Conservation (phyloP, 1,140 invertebrate genomes). For the Trichonephila clavipes region DNA sequence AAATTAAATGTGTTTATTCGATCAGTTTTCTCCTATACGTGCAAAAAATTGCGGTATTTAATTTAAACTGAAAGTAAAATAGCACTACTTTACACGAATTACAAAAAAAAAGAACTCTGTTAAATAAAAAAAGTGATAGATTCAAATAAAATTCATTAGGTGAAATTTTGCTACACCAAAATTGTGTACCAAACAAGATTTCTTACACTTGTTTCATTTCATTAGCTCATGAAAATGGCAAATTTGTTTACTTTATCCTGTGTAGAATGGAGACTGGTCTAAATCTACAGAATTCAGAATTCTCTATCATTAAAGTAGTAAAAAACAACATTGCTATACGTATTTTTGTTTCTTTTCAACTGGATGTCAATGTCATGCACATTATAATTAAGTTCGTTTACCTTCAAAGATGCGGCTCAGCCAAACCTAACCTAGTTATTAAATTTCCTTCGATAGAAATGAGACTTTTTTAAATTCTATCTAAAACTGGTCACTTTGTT, state of each 20-base stretch:
- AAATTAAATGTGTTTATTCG: too few species aligned
- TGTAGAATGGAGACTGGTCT: not conserved
- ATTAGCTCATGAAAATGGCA: too few species aligned
- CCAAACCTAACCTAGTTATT: slow-evolving; percentile 16
- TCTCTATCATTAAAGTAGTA: not conserved
- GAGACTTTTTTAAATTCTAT: not conserved
- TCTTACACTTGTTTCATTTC: too few species aligned
- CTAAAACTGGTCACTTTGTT: slow-evolving; percentile 9
- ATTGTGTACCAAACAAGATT: too few species aligned
- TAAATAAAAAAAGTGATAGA: too few species aligned
- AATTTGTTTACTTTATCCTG: not conserved
- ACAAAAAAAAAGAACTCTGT: too few species aligned
- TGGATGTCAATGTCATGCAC: slow-evolving; percentile 11
- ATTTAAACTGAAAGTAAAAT: too few species aligned
- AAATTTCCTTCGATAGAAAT: slow-evolving; percentile 17
- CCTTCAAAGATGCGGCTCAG: not conserved
- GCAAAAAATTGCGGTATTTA: too few species aligned
- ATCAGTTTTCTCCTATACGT: too few species aligned
- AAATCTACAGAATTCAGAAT: not conserved
- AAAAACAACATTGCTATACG: not conserved
- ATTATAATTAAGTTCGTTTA: slow-evolving; percentile 32
- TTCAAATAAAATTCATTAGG: too few species aligned
- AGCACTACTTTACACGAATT: too few species aligned
- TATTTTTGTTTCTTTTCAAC: not conserved
- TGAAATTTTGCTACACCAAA: too few species aligned